Conservation (phyloP, 2,888 invertebrate genomes). For the Meteorus cinctellus region DNA sequence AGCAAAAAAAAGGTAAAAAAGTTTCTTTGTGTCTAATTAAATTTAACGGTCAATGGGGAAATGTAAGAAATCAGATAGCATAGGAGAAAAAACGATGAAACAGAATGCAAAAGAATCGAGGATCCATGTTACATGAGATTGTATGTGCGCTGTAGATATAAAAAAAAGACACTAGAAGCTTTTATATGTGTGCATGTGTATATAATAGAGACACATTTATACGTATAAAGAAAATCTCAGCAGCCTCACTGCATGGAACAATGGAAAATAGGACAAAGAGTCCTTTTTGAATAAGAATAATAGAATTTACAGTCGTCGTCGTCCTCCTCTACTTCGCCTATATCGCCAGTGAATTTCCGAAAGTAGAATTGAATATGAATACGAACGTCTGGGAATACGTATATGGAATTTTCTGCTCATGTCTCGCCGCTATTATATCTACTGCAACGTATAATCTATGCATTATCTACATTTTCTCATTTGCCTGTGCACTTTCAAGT, state of each 20-base stretch:
- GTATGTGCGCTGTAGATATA: neutral
- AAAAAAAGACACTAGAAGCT: constrained; percentile 1
- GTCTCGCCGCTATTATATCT: constrained; percentile 2
- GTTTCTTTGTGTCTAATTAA: neutral
- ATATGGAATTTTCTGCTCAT: constrained; percentile 29
- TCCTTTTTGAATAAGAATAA: constrained; percentile 53
- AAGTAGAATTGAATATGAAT: constrained; percentile 39
- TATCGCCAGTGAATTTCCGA: constrained; percentile 32
- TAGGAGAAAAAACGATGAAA: neutral
- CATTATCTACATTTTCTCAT: constrained; percentile 22
- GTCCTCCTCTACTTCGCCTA: neutral
- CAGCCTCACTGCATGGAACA: constrained; percentile 42
- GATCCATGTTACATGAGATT: constrained; percentile 3
- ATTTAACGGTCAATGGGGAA: neutral
- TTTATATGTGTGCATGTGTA: neutral
- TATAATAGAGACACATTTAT: constrained; percentile 4
- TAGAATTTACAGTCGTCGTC: constrained; percentile 50
- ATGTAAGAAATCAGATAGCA: neutral
- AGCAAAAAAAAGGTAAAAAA: neutral
- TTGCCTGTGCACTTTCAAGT: constrained; percentile 1
- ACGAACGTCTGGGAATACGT: constrained; percentile 38
- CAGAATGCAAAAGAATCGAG: neutral
- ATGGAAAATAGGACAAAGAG: constrained; percentile 50
- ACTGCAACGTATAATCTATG: neutral
- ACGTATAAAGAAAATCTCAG: constrained; percentile 30